A percentile compares a stretch with the other conserved stretches of the same genome.
Conservation (phyloP, 2,113 vertebrate genomes). For the Anser brachyrhynchus region DNA sequence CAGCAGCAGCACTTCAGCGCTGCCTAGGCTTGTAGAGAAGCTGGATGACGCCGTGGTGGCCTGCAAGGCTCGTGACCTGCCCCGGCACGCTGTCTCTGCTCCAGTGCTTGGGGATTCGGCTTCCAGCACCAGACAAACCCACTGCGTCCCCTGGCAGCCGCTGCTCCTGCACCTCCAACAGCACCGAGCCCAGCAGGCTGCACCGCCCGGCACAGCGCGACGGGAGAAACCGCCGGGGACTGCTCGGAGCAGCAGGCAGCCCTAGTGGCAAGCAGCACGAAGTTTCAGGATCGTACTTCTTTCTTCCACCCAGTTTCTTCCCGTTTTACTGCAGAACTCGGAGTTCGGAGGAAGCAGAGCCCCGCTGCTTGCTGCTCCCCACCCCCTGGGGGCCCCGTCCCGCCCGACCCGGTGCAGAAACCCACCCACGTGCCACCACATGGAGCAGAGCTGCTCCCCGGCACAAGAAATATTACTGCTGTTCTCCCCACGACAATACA, state of each 20-base stretch:
- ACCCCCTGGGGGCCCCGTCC: background rate
- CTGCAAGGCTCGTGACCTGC: fast-evolving
- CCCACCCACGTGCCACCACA: constrained; percentile 50
- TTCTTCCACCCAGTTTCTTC: background rate
- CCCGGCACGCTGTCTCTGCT: background rate
- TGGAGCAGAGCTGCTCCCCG: constrained; percentile 35
- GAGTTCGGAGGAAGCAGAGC: background rate
- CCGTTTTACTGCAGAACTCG: background rate
- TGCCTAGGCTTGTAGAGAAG: background rate
- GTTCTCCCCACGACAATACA: constrained; percentile 43
- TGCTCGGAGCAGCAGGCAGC: background rate
- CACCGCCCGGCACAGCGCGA: background rate
- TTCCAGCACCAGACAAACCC: fast-evolving
- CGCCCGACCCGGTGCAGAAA: background rate
- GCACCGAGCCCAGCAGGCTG: background rate
- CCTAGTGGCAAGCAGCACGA: background rate
- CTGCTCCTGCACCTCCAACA: background rate
- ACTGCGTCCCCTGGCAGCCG: fast-evolving
- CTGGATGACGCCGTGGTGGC: fast-evolving
- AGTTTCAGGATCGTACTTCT: background rate
- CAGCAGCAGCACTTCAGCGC: background rate
- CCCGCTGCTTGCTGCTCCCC: background rate
- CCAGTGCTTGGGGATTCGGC: background rate
- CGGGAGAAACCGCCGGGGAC: background rate
- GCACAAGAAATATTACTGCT: constrained; percentile 12